Percentiles rank a stretch among this genome's conserved stretches.
Conservation (phyloP, 1,140 invertebrate genomes). For the Laupala kohalensis region DNA sequence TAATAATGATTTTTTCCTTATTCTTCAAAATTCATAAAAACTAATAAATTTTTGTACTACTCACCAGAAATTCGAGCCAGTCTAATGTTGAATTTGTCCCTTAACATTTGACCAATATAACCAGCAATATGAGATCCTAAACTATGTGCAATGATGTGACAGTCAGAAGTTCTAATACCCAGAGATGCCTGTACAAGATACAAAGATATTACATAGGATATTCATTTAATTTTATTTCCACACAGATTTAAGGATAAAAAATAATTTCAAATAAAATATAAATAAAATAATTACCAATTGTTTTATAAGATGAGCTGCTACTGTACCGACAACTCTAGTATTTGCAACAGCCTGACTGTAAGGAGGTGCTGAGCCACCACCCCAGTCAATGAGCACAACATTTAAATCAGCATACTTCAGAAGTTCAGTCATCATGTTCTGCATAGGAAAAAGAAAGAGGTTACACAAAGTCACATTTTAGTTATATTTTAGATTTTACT, state of each 20-base stretch:
- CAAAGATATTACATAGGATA: background rate
- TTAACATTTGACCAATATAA: conserved; percentile 62
- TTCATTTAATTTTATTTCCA: background rate
- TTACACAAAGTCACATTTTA: background rate
- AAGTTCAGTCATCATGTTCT: conserved; percentile 47
- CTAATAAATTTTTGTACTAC: too few relatives aligned
- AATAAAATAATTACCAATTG: conserved; percentile 23
- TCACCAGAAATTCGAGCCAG: conserved; percentile 51
- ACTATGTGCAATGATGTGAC: conserved; percentile 80
- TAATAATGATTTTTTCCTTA: too few relatives aligned
- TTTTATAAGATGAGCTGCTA: conserved; percentile 58
- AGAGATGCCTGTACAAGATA: background rate
- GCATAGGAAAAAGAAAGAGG: conserved; percentile 10
- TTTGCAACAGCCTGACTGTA: conserved; percentile 85
- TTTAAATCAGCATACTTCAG: conserved; percentile 52
- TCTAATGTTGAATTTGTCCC: conserved; percentile 46
- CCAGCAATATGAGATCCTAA: conserved; percentile 75
- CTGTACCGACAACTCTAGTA: conserved; percentile 69
- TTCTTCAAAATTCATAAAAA: too few relatives aligned
- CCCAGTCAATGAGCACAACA: conserved; percentile 74
- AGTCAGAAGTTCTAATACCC: background rate
- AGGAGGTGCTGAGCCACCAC: conserved; percentile 65
- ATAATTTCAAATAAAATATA: background rate
- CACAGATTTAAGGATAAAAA: too few relatives aligned
- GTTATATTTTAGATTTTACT: background rate